phyloP scores from a whole-genome alignment of 2,113 vertebrate species.

The Poeciliopsis occidentalis region DNA sequence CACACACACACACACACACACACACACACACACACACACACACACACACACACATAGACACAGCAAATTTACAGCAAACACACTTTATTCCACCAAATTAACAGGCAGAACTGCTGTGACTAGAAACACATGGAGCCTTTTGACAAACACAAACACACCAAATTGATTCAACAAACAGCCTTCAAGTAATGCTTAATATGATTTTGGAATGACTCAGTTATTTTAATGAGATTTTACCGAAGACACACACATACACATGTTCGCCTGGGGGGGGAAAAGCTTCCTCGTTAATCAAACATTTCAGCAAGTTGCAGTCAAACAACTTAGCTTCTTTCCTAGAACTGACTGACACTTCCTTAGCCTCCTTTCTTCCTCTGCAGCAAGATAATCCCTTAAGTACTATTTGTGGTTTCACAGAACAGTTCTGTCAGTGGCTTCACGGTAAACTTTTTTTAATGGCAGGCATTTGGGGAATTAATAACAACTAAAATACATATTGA shows the following conservation, averaged over 20 bases:
- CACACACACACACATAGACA: too few relatives aligned
- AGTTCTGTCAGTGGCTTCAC: not conserved
- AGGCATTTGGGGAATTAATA: not conserved
- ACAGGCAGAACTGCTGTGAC: constrained; percentile 29
- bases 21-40: too few relatives aligned
- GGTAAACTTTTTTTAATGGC: not conserved
- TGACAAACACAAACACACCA: constrained; percentile 44
- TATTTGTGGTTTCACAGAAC: not conserved
- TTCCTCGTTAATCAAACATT: constrained; percentile 3
- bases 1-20: too few relatives aligned
- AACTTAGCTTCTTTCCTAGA: not conserved
- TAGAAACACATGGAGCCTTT: constrained; percentile 38
- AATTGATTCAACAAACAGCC: constrained; percentile 54
- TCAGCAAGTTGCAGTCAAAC: not conserved
- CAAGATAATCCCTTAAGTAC: not conserved
- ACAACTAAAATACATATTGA: not conserved
- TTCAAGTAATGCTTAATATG: constrained; percentile 39
- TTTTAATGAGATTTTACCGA: constrained; percentile 15
- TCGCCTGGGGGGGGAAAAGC: not conserved
- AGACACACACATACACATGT: constrained; percentile 8
- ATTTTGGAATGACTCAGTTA: constrained; percentile 41
- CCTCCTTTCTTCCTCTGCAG: not conserved
- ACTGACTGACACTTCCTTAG: not conserved
- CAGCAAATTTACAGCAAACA: constrained; percentile 37
- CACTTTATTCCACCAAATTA: constrained; percentile 50